phyloP scores from a whole-genome alignment of 1,140 invertebrate species.

The Apis laboriosa region DNA sequence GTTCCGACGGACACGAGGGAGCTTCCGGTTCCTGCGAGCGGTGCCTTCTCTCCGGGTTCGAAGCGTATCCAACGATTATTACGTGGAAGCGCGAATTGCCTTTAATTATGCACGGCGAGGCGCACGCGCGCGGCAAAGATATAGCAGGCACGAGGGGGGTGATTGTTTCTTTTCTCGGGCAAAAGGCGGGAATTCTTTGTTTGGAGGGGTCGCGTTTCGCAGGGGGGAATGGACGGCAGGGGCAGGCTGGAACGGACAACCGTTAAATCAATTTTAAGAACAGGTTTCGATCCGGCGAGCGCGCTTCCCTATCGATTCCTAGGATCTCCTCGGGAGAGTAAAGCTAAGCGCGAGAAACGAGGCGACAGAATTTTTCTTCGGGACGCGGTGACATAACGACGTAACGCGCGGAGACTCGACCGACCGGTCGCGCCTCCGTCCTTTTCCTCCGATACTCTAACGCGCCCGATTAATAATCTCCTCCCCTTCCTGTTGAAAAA shows the following conservation, averaged over 20 bases:
- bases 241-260: background rate
- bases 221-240: background rate
- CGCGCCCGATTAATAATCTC: too few species aligned
- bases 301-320: conserved; percentile 22
- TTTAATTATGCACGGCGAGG: conserved; percentile 57
- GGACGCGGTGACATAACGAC: background rate
- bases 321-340: background rate
- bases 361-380: conserved; percentile 17
- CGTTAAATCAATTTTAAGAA: conserved; percentile 45
- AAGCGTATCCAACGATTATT: conserved; percentile 56
- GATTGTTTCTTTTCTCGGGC: conserved; percentile 1
- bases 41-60: conserved; percentile 10
- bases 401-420: background rate
- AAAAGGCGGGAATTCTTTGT: conserved; percentile 9
- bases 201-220: conserved; percentile 5
- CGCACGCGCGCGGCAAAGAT: conserved; percentile 14
- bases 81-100: conserved; percentile 52
- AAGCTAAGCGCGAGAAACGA: background rate
- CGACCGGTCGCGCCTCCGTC: background rate
- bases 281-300: conserved; percentile 18
- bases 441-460: background rate
- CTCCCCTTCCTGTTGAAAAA: too few species aligned
- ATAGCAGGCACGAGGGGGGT: conserved; percentile 24
- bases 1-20: conserved; percentile 51
- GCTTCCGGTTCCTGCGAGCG: conserved; percentile 55